Conservation (phyloP, 2,113 vertebrate species). For the Monarcha castaneiventris region DNA sequence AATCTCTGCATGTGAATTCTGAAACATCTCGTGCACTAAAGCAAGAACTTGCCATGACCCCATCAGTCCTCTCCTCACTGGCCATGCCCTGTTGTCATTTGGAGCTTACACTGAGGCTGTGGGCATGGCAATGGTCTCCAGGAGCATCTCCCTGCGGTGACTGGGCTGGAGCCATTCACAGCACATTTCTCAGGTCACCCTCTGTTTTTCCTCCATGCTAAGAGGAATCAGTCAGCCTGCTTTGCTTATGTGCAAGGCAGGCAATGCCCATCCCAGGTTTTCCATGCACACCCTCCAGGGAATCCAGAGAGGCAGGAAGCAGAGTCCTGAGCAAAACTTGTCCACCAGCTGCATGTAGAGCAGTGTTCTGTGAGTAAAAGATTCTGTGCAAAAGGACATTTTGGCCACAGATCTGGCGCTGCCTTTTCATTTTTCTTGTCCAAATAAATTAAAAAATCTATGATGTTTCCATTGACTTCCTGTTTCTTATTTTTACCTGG, state of each 20-base stretch:
- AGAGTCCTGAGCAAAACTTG: background rate
- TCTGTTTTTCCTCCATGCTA: background rate
- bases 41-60: background rate
- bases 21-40: background rate
- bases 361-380: background rate
- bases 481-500: background rate
- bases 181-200: background rate
- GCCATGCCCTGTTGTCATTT: background rate
- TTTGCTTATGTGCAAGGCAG: background rate
- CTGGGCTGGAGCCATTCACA: background rate
- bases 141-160: rapidly evolving
- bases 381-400: background rate
- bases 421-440: background rate
- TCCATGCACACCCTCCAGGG: background rate
- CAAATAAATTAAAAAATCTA: background rate
- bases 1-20: background rate
- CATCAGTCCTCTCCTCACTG: background rate
- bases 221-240: background rate
- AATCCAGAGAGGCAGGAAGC: background rate
- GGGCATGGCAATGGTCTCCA: background rate
- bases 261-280: background rate
- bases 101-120: background rate
- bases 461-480: background rate
- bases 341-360: background rate
- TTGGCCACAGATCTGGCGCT: background rate